Percentiles rank a stretch among this genome's conserved stretches.
These are phyloP conservation scores for Habropoda laboriosa DNA, from an alignment of 1,140 invertebrate species.

Conservation along the genomic window DNA sequence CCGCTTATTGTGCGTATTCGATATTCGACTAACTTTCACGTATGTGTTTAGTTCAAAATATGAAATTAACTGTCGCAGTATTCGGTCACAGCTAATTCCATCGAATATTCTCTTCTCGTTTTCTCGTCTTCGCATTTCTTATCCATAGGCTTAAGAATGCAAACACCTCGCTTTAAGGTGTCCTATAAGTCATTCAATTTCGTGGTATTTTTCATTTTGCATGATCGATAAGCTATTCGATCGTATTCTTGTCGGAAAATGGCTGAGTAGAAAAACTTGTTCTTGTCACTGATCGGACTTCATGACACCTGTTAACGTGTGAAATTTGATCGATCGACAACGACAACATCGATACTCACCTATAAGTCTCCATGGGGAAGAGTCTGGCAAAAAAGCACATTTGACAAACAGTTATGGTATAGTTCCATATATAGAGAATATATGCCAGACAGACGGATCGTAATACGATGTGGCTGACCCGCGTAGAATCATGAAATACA, in stretches of 20 bases:
- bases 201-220: conserved; percentile 43
- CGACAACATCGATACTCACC: conserved; percentile 57
- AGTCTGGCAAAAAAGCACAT: conserved; percentile 21
- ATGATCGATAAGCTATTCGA: conserved; percentile 63
- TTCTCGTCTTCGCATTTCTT: neutral
- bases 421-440: conserved; percentile 65
- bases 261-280: conserved; percentile 80
- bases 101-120: no score
- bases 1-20: no score
- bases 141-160: neutral
- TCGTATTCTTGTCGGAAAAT: conserved; percentile 54
- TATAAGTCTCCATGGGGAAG: conserved; percentile 50
- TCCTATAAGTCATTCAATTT: conserved; percentile 1
- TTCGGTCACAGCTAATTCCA: neutral
- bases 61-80: no score
- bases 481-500: conserved; percentile 75
- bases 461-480: conserved; percentile 67
- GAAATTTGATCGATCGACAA: conserved; percentile 79
- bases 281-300: conserved; percentile 66
- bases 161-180: neutral
- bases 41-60: no score
- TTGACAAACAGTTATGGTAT: conserved; percentile 72
- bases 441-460: conserved; percentile 65
- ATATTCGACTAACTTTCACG: no score
- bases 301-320: conserved; percentile 72